A percentile compares a stretch with the other conserved stretches of the same genome.
Conservation (phyloP, 2,888 invertebrate genomes). For the Diadromus collaris region DNA sequence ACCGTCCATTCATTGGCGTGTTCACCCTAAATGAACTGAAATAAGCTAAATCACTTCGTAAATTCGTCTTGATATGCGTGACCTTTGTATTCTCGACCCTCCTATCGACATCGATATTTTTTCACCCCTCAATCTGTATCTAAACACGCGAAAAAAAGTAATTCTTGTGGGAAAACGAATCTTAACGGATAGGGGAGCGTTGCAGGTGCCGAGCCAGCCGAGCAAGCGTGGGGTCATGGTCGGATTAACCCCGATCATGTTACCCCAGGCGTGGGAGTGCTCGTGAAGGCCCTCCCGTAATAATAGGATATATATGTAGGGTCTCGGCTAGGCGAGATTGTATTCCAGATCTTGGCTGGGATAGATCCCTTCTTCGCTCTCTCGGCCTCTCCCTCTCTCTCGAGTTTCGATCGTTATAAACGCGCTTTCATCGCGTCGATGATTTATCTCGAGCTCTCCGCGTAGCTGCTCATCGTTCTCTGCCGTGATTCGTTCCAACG, state of each 20-base stretch:
- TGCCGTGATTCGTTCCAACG: slow-evolving; percentile 33
- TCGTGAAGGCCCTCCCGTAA: slow-evolving; percentile 73
- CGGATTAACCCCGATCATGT: slow-evolving; percentile 79
- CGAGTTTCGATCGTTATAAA: slow-evolving; percentile 44
- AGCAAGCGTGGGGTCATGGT: slow-evolving; percentile 76
- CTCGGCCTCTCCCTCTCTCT: slow-evolving; percentile 1
- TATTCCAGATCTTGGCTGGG: slow-evolving; percentile 44
- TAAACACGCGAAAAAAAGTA: slow-evolving; percentile 55
- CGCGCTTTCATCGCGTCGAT: slow-evolving; percentile 55
- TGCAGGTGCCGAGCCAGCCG: slow-evolving; percentile 60
- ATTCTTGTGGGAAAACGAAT: slow-evolving; percentile 66
- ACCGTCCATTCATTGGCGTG: too few species aligned
- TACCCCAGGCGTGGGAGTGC: slow-evolving; percentile 79
- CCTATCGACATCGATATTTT: background rate
- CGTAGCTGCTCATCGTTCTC: background rate
- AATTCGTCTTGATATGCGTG: background rate
- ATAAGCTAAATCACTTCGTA: background rate
- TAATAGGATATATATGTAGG: slow-evolving; percentile 75
- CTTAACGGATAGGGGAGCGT: slow-evolving; percentile 51
- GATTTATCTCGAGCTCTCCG: slow-evolving; percentile 50
- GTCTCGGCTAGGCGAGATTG: slow-evolving; percentile 61
- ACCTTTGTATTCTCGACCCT: background rate
- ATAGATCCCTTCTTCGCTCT: slow-evolving; percentile 28
- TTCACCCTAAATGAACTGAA: background rate
- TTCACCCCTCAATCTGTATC: background rate